These are phyloP conservation scores for Crepidodera aurea DNA, from an alignment of 2,888 invertebrate species.

Conservation along the genomic window DNA sequence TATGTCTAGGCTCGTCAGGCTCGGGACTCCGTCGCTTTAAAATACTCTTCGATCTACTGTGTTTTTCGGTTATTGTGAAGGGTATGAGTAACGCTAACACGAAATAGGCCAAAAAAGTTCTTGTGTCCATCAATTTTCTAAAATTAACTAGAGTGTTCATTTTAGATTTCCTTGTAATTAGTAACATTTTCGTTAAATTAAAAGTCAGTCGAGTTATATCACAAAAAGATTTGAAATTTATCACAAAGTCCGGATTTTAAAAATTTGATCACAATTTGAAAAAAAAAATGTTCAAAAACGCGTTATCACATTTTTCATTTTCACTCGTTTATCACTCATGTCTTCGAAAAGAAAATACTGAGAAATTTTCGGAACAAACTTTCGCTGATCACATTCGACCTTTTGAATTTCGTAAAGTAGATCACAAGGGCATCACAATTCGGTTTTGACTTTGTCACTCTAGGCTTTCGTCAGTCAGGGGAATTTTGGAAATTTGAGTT, in stretches of 20 bases:
- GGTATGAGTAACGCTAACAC: slow-evolving; percentile 31
- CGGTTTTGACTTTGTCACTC: slow-evolving; percentile 31
- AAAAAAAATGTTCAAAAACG: slow-evolving; percentile 27
- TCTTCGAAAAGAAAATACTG: slow-evolving; percentile 30
- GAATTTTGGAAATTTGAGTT: slow-evolving; percentile 29
- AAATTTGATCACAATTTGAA: slow-evolving; percentile 26
- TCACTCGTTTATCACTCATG: slow-evolving; percentile 41
- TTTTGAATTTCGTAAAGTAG: slow-evolving; percentile 31
- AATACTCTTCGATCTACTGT: slow-evolving; percentile 40
- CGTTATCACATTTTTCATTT: slow-evolving; percentile 46
- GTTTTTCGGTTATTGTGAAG: slow-evolving; percentile 39
- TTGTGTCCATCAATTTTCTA: slow-evolving; percentile 28
- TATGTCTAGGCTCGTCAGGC: slow-evolving; percentile 27
- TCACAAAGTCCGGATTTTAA: slow-evolving; percentile 33
- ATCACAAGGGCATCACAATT: slow-evolving; percentile 41
- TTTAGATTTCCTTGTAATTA: slow-evolving; percentile 21
- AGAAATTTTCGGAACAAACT: slow-evolving; percentile 22
- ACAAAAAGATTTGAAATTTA: slow-evolving; percentile 39
- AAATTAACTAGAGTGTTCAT: slow-evolving; percentile 19
- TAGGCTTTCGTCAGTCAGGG: slow-evolving; percentile 32
- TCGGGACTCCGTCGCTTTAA: slow-evolving; percentile 33
- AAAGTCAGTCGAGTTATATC: slow-evolving; percentile 40
- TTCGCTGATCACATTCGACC: slow-evolving; percentile 32
- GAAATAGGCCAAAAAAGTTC: slow-evolving; percentile 36
- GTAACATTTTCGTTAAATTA: slow-evolving; percentile 28